phyloP scores from a whole-genome alignment of 2,113 vertebrate genomes.

The Anoura caudifer region DNA sequence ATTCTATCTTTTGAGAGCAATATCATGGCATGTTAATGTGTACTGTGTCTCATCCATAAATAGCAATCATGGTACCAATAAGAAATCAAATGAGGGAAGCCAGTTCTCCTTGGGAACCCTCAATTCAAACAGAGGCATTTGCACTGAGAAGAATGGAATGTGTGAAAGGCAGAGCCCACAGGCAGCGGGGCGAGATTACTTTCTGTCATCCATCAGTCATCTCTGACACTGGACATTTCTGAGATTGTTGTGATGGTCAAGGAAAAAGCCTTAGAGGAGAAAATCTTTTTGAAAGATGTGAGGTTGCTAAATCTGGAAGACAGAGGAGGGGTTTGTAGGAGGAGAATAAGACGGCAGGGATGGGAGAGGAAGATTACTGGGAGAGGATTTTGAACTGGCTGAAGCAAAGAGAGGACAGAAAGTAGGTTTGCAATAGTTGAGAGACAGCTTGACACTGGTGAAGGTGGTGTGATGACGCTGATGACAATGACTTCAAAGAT shows the following conservation, averaged over 20 bases:
- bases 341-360: not conserved
- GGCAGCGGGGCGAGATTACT: not conserved
- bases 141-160: not conserved
- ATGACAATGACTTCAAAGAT: not conserved
- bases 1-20: not conserved
- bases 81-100: not conserved
- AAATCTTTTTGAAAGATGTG: constrained; percentile 40
- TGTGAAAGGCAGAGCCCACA: not conserved
- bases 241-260: constrained; percentile 43
- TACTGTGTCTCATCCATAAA: not conserved
- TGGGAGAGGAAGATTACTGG: not conserved
- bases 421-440: not conserved
- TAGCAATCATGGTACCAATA: not conserved
- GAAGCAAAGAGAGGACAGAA: not conserved
- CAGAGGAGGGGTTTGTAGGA: not conserved
- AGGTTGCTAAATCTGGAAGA: constrained; percentile 9
- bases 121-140: not conserved
- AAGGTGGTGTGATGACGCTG: no score
- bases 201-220: constrained; percentile 31
- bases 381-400: not conserved
- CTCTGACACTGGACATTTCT: not conserved
- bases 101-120: not conserved
- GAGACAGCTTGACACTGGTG: not conserved
- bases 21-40: not conserved
- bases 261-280: constrained; percentile 44